Evolutionary conservation across 2,888 invertebrate genomes (phyloP).

Genomic region (Pseudanteris insignis): DNA sequence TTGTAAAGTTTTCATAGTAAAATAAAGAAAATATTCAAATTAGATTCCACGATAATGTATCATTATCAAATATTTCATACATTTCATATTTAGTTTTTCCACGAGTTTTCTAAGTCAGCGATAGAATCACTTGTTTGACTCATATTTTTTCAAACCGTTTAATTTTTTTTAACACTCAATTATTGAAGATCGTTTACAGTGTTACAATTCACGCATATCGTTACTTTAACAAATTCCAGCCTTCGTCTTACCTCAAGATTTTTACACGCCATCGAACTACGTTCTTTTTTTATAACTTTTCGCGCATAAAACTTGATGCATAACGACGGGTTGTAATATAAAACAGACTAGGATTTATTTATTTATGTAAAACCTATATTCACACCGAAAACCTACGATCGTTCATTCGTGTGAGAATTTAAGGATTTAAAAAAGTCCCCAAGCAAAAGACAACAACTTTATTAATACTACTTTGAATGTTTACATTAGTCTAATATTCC

Average conservation of each 20-base stretch:
- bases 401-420: constrained; percentile 5
- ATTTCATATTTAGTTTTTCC: no score
- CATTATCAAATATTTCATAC: no score
- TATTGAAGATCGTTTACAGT: background rate
- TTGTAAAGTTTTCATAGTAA: no score
- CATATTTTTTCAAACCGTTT: no score
- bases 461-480: no score
- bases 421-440: constrained; percentile 3
- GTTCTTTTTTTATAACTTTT: constrained; percentile 7
- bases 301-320: constrained; percentile 1
- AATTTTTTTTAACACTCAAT: background rate
- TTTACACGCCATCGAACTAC: background rate
- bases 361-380: constrained; percentile 10
- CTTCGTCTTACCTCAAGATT: constrained; percentile 19
- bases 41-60: no score
- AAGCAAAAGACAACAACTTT: constrained; percentile 7
- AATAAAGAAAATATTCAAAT: no score
- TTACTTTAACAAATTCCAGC: constrained; percentile 21
- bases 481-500: background rate
- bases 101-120: no score
- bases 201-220: no score
- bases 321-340: constrained; percentile 8
- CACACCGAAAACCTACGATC: constrained; percentile 6
- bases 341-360: constrained; percentile 12
- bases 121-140: no score